Percentiles rank a stretch among this genome's conserved stretches.
Conservation (phyloP, 2,888 invertebrate species). For the Epirrhoe alternata region DNA sequence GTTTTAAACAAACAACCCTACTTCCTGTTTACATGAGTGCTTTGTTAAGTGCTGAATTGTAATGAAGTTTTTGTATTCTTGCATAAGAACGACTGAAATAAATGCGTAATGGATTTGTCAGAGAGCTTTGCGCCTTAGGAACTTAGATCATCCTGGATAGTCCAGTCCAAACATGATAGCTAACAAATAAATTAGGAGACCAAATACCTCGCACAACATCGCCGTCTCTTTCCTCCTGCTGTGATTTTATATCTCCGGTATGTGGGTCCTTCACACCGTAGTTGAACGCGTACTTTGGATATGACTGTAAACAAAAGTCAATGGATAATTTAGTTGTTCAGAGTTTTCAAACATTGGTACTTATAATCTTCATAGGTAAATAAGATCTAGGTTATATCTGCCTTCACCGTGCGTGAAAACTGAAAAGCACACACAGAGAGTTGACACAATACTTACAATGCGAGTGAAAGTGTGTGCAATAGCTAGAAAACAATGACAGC, state of each 20-base stretch:
- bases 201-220: conserved; percentile 88
- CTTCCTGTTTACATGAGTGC: conserved; percentile 13
- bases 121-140: not conserved
- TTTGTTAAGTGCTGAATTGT: conserved; percentile 17
- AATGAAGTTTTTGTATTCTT: conserved; percentile 11
- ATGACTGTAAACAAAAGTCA: conserved; percentile 73
- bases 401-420: too few relatives aligned
- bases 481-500: too few relatives aligned
- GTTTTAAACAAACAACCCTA: not conserved
- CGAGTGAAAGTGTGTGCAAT: too few relatives aligned
- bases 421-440: too few relatives aligned
- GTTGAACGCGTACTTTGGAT: conserved; percentile 89
- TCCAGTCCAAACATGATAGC: conserved; percentile 9
- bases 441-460: too few relatives aligned
- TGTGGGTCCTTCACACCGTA: conserved; percentile 89
- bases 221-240: conserved; percentile 88
- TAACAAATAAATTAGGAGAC: not conserved
- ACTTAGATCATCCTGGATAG: too few relatives aligned
- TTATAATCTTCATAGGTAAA: too few relatives aligned
- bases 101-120: not conserved
- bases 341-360: too few relatives aligned
- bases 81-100: not conserved
- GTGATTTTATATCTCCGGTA: conserved; percentile 90
- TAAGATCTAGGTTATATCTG: too few relatives aligned
- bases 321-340: not conserved